Conservation (phyloP, 2,113 vertebrate genomes). For the Alligator mississippiensis region DNA sequence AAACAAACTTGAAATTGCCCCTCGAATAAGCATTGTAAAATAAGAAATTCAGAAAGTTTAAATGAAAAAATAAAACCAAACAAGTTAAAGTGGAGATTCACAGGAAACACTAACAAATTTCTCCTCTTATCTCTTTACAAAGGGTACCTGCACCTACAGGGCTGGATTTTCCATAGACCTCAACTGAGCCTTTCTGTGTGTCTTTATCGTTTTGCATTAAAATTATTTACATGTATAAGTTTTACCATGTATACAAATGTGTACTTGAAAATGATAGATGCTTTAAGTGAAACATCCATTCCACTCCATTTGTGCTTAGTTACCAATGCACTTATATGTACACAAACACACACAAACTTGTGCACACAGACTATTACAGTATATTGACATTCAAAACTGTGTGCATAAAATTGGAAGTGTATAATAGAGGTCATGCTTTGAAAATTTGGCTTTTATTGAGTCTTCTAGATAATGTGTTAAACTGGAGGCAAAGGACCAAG, state of each 20-base stretch:
- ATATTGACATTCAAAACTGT: background rate
- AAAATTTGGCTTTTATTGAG: background rate
- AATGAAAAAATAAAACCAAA: background rate
- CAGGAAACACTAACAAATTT: background rate
- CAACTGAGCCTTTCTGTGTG: background rate
- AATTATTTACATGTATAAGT: background rate
- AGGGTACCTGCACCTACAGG: background rate
- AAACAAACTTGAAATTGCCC: no score
- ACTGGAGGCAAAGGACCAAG: background rate
- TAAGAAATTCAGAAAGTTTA: no score
- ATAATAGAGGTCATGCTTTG: background rate
- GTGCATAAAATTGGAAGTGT: rapidly evolving
- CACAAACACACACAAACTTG: background rate
- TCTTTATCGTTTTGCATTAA: background rate
- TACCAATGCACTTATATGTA: background rate
- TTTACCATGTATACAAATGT: background rate
- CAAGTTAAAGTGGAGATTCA: background rate
- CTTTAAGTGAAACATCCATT: constrained; percentile 1
- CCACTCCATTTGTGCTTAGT: rapidly evolving
- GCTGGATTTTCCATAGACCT: background rate
- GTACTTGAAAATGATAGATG: background rate
- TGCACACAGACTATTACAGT: no score
- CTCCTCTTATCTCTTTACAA: background rate
- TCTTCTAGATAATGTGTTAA: background rate
- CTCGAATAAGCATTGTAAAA: no score